Evolutionary conservation across 2,888 invertebrate genomes (phyloP).

Genomic region (Odontocerum albicorne): DNA sequence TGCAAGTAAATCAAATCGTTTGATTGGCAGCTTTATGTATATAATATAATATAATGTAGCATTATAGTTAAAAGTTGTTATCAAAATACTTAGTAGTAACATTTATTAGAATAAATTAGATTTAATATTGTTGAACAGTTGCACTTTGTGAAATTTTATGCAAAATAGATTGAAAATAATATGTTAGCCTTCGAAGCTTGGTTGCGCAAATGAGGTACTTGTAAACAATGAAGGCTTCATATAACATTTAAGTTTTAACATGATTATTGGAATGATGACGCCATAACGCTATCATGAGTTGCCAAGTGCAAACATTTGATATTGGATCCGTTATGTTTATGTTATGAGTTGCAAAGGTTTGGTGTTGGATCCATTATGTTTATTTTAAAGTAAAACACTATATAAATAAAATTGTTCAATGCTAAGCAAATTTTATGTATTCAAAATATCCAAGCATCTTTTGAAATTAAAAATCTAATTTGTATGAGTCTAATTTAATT

Average conservation of each 20-base stretch:
- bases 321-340: slow-evolving; percentile 27
- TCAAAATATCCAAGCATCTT: neutral
- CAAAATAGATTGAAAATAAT: no score
- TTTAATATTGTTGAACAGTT: slow-evolving; percentile 28
- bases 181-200: no score
- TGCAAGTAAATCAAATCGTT: slow-evolving; percentile 25
- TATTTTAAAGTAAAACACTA: no score
- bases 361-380: slow-evolving; percentile 26
- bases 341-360: slow-evolving; percentile 20
- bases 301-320: slow-evolving; percentile 23
- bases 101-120: slow-evolving; percentile 26
- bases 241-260: no score
- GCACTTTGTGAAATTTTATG: slow-evolving; percentile 29
- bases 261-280: no score
- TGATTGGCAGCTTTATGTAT: slow-evolving; percentile 29
- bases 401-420: no score
- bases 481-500: no score
- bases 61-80: slow-evolving; percentile 24
- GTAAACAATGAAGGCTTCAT: no score
- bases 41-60: slow-evolving; percentile 27
- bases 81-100: slow-evolving; percentile 26
- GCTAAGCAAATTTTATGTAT: slow-evolving; percentile 15
- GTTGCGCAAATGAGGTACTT: no score
- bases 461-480: no score
- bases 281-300: no score